Evolutionary conservation across 2,113 vertebrate genomes (phyloP).

Genomic region (Alaudala cheleensis): DNA sequence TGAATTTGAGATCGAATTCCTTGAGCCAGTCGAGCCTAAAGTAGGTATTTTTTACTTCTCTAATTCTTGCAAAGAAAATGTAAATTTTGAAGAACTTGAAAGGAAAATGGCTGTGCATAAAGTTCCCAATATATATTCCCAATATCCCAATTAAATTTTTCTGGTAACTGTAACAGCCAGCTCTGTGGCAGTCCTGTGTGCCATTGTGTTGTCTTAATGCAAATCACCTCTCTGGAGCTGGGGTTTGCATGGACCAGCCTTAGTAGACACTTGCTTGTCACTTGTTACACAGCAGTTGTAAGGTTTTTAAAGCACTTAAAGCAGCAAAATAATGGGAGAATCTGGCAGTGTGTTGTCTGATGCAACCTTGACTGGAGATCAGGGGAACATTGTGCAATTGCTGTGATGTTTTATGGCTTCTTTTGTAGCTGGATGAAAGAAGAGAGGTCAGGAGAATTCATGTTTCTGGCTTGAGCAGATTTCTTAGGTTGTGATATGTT

Average conservation of each 20-base stretch:
- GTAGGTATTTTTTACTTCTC: slow-evolving; percentile 67
- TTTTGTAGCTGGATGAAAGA: background rate
- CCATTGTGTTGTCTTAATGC: background rate
- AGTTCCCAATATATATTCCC: fast-evolving
- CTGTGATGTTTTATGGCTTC: background rate
- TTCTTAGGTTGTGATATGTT: background rate
- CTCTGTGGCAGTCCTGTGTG: background rate
- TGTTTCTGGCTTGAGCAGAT: background rate
- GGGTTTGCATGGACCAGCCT: fast-evolving
- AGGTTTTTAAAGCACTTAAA: background rate
- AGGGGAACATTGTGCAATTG: background rate
- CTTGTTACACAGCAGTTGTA: background rate
- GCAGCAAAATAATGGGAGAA: background rate
- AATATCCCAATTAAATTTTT: background rate
- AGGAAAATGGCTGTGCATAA: background rate
- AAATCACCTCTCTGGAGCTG: background rate
- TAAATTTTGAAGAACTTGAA: background rate
- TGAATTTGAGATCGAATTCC: slow-evolving; percentile 88
- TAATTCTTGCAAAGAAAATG: background rate
- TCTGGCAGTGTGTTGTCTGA: background rate
- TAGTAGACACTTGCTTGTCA: background rate
- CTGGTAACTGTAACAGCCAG: background rate
- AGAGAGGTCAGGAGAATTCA: background rate
- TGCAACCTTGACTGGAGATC: background rate
- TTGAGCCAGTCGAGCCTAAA: slow-evolving; percentile 84